Evolutionary conservation across 2,797 vertebrate genomes (phyloP), one percentile per base, ranked within the genome.

Genomic region (Coracias cyanogaster): DNA sequence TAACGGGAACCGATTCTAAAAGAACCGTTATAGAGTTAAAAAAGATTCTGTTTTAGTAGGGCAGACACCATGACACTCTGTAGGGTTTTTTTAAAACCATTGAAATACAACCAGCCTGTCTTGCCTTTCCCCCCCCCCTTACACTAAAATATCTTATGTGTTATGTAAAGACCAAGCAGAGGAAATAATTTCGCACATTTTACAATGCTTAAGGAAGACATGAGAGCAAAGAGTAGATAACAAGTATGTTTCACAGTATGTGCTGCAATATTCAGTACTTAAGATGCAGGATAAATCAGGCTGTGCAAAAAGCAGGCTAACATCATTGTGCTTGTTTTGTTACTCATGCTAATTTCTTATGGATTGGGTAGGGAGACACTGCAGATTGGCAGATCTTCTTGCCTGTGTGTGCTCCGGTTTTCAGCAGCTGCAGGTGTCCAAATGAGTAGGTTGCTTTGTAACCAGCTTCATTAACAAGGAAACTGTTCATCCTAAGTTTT

Each of bases 1-100:
- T 96, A 96, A 96, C 92, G 71, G 88, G 96, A 96, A 96, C 94
- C 0, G 94, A 96, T 93, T 96, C 95, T 96, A 74, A 54, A 88
- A 94, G 96, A 94, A 77, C 94, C 83, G 93, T 96, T 96, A 90
- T 12, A 77, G 79, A 86, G 49, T 73, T 79, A 12, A 85, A 64
- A 91, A 88, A 83, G 51, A 89, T 67, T 64, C 60, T 77, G 41
- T 92, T 91, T 91, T 93, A 71, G 67, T 31, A 72, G 72, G 60
- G 61, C 69, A 93, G 67, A 57, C 79, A 92, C 45, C 51, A 19
- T 35, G 37, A 66, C 35, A 49, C 43, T 96, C 43, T 77, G 70
- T 64, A 62, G 37, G 39, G 6, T 12, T 55, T 31, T 89, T 90
- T 70, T 67, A 18, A 78, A 81, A 55, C 33, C 57, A 78, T 31